These are phyloP conservation scores for Mythimna impura DNA, from an alignment of 2,888 invertebrate species.

Conservation along the genomic window DNA sequence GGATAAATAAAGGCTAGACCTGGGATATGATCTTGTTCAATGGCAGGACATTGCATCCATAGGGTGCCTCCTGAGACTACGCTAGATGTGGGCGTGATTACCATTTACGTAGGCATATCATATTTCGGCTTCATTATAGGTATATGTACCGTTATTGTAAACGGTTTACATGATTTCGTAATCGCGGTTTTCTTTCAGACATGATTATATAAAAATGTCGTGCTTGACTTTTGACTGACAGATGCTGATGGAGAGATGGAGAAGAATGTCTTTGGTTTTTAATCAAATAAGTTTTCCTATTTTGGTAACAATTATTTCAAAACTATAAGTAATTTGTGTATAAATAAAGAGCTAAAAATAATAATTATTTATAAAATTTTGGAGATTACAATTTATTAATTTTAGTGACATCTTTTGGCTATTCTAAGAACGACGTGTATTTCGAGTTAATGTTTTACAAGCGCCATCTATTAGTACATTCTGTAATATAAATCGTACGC, in stretches of 20 bases:
- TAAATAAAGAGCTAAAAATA: no score
- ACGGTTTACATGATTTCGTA: slow-evolving; percentile 39
- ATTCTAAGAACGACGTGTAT: neutral
- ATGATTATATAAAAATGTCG: slow-evolving; percentile 3
- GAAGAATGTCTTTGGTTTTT: slow-evolving; percentile 29
- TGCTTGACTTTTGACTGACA: slow-evolving; percentile 17
- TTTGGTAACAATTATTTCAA: neutral
- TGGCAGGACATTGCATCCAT: slow-evolving; percentile 82
- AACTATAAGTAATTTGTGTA: no score
- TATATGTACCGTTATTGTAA: slow-evolving; percentile 8
- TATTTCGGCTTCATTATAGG: slow-evolving; percentile 50
- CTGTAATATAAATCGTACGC: neutral
- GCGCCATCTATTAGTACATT: slow-evolving; percentile 16
- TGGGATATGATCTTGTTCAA: slow-evolving; percentile 67
- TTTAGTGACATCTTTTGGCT: slow-evolving; percentile 23
- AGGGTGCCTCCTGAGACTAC: slow-evolving; percentile 38
- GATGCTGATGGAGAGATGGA: neutral
- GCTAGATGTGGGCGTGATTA: slow-evolving; percentile 50
- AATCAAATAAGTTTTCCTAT: neutral
- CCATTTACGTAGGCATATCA: slow-evolving; percentile 63
- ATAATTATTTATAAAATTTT: neutral
- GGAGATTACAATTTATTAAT: neutral
- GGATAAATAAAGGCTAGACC: slow-evolving; percentile 76
- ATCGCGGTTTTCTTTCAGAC: slow-evolving; percentile 17
- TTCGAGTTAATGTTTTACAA: neutral